phyloP scores from a whole-genome alignment of 2,113 vertebrate genomes.

The Pelusios castaneus region DNA sequence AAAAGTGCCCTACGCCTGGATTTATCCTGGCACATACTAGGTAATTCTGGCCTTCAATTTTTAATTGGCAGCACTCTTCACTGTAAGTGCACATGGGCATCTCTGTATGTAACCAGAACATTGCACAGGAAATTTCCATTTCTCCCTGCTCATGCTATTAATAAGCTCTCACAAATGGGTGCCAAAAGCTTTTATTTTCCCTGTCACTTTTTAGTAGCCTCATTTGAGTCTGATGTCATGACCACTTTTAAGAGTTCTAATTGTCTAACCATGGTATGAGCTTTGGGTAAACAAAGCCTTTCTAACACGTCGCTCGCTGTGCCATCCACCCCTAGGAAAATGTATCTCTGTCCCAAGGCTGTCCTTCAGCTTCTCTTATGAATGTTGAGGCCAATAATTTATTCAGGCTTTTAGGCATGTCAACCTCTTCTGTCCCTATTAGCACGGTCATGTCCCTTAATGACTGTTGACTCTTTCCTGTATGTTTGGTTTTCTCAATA shows the following conservation, averaged over 20 bases:
- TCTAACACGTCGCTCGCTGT: neutral
- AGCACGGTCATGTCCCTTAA: neutral
- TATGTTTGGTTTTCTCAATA: neutral
- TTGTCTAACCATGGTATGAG: neutral
- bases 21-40: neutral
- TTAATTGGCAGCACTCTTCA: neutral
- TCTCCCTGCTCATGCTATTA: neutral
- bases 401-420: neutral
- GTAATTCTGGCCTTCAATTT: neutral
- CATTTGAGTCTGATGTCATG: neutral
- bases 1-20: neutral
- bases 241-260: neutral
- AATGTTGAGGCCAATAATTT: neutral
- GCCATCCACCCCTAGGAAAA: neutral
- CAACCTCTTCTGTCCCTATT: neutral
- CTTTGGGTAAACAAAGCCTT: neutral
- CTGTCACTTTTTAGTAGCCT: neutral
- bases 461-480: neutral
- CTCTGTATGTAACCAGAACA: neutral
- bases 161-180: neutral
- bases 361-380: neutral
- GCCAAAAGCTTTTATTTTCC: neutral
- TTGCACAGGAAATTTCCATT: neutral
- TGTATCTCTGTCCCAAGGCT: neutral
- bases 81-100: neutral